These are phyloP conservation scores for Benthosema pterotum DNA, from an alignment of 2,797 vertebrate species.

Conservation along the genomic window DNA sequence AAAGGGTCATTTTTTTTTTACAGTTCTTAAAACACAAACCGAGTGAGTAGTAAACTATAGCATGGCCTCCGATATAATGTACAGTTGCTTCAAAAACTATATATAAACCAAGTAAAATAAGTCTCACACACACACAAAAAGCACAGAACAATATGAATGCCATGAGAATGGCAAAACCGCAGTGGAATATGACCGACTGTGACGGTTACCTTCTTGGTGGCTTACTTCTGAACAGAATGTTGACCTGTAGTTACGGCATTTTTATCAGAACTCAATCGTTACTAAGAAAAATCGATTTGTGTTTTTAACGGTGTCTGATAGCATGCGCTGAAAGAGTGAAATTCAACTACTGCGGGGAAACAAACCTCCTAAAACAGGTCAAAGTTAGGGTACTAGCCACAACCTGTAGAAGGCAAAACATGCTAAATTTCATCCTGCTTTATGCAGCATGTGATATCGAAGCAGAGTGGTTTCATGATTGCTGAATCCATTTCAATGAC, in stretches of 20 bases:
- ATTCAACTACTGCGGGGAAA: too few species aligned
- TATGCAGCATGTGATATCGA: too few species aligned
- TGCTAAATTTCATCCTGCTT: too few species aligned
- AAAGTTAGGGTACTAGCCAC: too few species aligned
- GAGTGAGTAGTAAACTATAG: constrained; percentile 36
- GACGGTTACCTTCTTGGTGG: not conserved
- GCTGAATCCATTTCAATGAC: too few species aligned
- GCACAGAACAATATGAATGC: constrained; percentile 27
- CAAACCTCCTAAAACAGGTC: too few species aligned
- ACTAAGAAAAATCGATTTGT: too few species aligned
- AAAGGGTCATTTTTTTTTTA: constrained; percentile 57
- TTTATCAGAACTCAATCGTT: too few species aligned
- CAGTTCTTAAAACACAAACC: constrained; percentile 48
- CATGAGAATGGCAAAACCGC: constrained; percentile 31
- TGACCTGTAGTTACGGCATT: not conserved
- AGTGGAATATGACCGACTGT: constrained; percentile 15
- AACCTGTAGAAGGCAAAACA: too few species aligned
- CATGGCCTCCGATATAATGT: constrained; percentile 30
- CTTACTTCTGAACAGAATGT: not conserved
- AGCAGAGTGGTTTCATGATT: too few species aligned
- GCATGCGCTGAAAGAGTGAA: too few species aligned
- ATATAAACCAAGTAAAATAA: constrained; percentile 41
- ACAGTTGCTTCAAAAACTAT: constrained; percentile 35
- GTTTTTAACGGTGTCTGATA: too few species aligned
- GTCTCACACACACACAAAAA: constrained; percentile 30